Conservation (phyloP, 2,797 vertebrate species). For the Phrynocephalus forsythii region DNA sequence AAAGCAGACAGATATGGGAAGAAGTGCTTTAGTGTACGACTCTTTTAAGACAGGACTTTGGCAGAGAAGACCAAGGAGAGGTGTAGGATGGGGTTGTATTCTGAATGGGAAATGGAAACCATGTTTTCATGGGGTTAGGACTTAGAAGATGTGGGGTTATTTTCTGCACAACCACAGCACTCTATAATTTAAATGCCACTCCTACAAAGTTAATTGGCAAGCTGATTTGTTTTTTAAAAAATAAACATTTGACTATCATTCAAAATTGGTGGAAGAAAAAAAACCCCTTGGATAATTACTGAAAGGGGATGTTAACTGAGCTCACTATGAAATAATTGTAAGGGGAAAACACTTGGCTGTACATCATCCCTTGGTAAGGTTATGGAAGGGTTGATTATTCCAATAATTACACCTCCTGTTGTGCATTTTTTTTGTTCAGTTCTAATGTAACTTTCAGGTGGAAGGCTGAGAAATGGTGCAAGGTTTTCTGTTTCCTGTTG, state of each 20-base stretch:
- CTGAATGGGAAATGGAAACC: constrained; percentile 69
- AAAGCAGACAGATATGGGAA: constrained; percentile 82
- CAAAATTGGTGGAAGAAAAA: constrained; percentile 51
- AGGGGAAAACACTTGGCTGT: constrained; percentile 38
- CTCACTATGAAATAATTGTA: constrained; percentile 57
- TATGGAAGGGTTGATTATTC: constrained; percentile 56
- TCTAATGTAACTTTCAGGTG: constrained; percentile 34
- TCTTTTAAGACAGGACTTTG: constrained; percentile 73
- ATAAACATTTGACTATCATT: constrained; percentile 53
- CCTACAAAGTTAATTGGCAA: constrained; percentile 53
- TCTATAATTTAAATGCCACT: constrained; percentile 64
- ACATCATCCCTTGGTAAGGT: constrained; percentile 53
- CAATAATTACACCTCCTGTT: constrained; percentile 53
- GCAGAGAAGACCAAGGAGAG: constrained; percentile 56
- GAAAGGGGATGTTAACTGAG: constrained; percentile 62
- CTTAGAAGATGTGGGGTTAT: constrained; percentile 46
- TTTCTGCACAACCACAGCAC: constrained; percentile 58
- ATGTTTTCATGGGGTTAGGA: constrained; percentile 64
- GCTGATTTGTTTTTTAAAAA: constrained; percentile 52
- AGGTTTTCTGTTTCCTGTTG: constrained; percentile 52
- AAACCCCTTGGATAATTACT: constrained; percentile 53
- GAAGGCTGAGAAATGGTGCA: constrained; percentile 41
- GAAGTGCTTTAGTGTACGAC: constrained; percentile 71
- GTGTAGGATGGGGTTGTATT: constrained; percentile 58
- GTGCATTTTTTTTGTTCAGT: constrained; percentile 56